A percentile compares a stretch with the other conserved stretches of the same genome.
Conservation (phyloP, 1,140 invertebrate species). For the Acromyrmex echinatior region DNA sequence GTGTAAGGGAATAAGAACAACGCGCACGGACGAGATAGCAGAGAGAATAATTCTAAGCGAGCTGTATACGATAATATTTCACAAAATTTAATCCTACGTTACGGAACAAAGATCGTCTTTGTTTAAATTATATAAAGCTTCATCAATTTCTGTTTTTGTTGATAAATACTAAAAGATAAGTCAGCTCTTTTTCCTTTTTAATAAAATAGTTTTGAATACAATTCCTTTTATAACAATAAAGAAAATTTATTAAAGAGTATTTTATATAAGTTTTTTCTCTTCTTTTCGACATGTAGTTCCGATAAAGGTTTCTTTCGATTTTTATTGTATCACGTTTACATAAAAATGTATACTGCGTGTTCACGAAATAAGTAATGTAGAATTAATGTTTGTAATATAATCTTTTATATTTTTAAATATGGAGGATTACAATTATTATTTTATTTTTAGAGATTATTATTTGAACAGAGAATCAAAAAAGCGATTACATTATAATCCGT, state of each 20-base stretch:
- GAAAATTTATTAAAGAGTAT: background rate
- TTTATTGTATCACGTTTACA: background rate
- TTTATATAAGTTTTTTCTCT: background rate
- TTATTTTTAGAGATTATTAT: conserved; percentile 36
- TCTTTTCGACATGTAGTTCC: background rate
- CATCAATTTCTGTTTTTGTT: conserved; percentile 10
- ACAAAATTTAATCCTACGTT: conserved; percentile 17
- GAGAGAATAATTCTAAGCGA: conserved; percentile 41
- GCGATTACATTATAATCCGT: conserved; percentile 39
- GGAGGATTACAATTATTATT: background rate
- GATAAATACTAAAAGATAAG: background rate
- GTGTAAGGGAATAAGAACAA: conserved; percentile 47
- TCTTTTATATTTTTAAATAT: background rate
- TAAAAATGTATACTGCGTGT: background rate
- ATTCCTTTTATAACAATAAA: background rate
- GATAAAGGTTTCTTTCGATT: background rate
- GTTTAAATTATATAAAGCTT: background rate
- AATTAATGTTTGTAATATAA: background rate
- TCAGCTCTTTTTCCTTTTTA: background rate
- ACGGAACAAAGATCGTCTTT: background rate
- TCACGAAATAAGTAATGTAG: background rate
- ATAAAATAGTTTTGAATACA: background rate
- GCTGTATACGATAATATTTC: conserved; percentile 38
- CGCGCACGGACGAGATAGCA: conserved; percentile 9
- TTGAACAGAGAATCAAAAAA: background rate